phyloP scores from a whole-genome alignment of 2,797 vertebrate species.

The Sphenopsis melanotis region DNA sequence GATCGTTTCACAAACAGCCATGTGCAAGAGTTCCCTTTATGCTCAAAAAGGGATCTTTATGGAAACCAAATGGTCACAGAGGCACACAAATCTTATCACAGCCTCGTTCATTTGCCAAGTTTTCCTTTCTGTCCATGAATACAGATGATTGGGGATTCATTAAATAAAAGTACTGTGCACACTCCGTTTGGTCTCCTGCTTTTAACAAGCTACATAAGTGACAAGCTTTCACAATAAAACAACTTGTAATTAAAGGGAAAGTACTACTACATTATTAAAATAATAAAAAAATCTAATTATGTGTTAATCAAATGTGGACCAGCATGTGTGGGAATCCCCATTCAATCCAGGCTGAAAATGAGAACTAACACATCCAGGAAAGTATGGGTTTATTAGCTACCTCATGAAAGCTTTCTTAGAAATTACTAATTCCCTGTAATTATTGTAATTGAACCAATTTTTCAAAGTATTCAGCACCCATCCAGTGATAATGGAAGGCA shows the following conservation, averaged over 20 bases:
- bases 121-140: conserved; percentile 15
- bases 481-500: not conserved
- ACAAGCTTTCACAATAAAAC: conserved; percentile 17
- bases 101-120: not conserved
- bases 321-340: not conserved
- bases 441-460: not conserved
- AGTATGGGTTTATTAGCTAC: not conserved
- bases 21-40: conserved; percentile 20
- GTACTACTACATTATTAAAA: not conserved
- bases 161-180: not conserved
- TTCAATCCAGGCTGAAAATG: not conserved
- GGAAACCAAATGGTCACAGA: conserved; percentile 23
- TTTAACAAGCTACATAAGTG: not conserved
- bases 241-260: conserved; percentile 17
- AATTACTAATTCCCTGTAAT: conserved; percentile 21
- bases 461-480: not conserved
- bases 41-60: not conserved
- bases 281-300: not conserved
- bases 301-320: conserved; percentile 1
- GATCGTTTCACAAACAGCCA: not conserved
- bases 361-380: not conserved
- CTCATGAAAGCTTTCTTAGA: conserved; percentile 10
- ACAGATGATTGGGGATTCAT: conserved; percentile 7
- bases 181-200: not conserved
- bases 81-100: conserved; percentile 24